Conservation (phyloP, 2,888 invertebrate genomes). For the Lochmaea crataegi region DNA sequence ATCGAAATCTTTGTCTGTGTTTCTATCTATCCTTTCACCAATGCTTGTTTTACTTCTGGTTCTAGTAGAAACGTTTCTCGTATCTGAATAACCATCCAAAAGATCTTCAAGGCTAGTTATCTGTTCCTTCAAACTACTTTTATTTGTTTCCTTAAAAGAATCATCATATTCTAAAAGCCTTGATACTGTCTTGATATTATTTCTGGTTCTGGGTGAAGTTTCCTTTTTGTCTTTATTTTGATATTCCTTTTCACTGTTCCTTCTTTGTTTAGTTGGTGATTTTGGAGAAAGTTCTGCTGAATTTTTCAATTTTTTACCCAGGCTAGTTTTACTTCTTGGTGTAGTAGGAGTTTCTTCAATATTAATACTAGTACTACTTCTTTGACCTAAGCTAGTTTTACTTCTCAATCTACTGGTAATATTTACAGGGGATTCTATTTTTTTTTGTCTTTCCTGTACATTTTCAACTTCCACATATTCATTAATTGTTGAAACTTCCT, state of each 20-base stretch:
- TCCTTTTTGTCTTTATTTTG: not conserved
- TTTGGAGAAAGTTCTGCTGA: not conserved
- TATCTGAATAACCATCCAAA: not conserved
- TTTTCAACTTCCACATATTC: not conserved
- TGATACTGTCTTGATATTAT: not conserved
- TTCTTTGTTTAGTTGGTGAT: not conserved
- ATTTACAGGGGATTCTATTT: not conserved
- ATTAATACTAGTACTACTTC: too few relatives aligned
- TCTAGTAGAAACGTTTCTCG: not conserved
- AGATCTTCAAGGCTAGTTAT: not conserved
- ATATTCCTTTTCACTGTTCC: not conserved
- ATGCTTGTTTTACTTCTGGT: conserved; percentile 35
- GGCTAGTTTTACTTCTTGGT: conserved; percentile 26
- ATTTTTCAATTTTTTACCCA: not conserved
- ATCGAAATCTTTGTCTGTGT: conserved; percentile 4
- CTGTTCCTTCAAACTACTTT: not conserved
- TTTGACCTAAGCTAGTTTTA: conserved; percentile 5
- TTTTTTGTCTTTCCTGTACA: not conserved
- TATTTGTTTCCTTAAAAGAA: not conserved
- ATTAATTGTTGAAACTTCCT: conserved; percentile 9
- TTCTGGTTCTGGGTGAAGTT: not conserved
- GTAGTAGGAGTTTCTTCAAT: not conserved
- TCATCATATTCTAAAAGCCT: not conserved
- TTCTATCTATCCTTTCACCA: conserved; percentile 16
- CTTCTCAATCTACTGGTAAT: not conserved